Percentiles rank a stretch among this genome's conserved stretches.
phyloP scores from a whole-genome alignment of 2,888 invertebrate species.

The Melolontha melolontha region DNA sequence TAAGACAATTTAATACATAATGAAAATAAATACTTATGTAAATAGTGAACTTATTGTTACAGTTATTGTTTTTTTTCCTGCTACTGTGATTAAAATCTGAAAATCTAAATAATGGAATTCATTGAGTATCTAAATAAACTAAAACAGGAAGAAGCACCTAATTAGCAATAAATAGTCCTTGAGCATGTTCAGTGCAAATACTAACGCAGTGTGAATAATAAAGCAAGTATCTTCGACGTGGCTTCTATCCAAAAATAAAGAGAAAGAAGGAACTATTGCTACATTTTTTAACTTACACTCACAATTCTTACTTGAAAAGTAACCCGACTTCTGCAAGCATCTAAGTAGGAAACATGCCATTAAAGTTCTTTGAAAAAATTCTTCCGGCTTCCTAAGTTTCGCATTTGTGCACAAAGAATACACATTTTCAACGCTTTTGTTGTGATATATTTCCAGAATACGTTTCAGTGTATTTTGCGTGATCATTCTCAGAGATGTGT shows the following conservation, averaged over 20 bases:
- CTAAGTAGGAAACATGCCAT: slow-evolving; percentile 83
- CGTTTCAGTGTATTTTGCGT: slow-evolving; percentile 74
- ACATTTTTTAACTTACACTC: slow-evolving; percentile 53
- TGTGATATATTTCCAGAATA: slow-evolving; percentile 67
- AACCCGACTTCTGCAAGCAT: slow-evolving; percentile 76
- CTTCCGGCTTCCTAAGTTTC: slow-evolving; percentile 71
- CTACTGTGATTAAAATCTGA: too few species aligned
- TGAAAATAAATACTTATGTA: background rate
- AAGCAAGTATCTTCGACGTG: too few species aligned
- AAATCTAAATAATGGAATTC: too few species aligned
- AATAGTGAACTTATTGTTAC: too few species aligned
- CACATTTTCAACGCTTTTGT: slow-evolving; percentile 66
- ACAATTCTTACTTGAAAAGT: slow-evolving; percentile 69
- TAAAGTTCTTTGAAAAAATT: slow-evolving; percentile 80
- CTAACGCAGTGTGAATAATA: too few species aligned
- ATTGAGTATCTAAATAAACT: too few species aligned
- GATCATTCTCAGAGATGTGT: slow-evolving; percentile 81
- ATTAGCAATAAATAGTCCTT: too few species aligned
- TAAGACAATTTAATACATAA: slow-evolving; percentile 7
- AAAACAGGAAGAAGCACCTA: too few species aligned
- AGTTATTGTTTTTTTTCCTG: too few species aligned
- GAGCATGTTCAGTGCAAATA: too few species aligned
- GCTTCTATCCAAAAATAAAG: too few species aligned
- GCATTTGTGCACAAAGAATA: slow-evolving; percentile 78
- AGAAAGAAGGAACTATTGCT: too few species aligned